Evolutionary conservation across 1,140 invertebrate species (phyloP).

Genomic region (Drosophila nebulosa): DNA sequence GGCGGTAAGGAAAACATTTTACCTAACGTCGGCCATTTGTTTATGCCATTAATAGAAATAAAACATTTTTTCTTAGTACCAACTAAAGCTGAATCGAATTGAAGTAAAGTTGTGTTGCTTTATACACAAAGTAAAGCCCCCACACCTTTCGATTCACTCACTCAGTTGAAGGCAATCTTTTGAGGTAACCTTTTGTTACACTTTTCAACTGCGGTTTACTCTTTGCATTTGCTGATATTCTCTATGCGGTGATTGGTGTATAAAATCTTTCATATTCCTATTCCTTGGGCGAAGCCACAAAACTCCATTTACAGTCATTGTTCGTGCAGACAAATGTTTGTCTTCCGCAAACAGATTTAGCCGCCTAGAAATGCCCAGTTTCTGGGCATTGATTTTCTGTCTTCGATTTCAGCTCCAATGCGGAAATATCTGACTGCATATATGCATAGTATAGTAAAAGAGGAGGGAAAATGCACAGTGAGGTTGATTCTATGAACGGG

Average conservation of each 20-base stretch:
- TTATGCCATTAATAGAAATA: neutral
- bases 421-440: conserved; percentile 36
- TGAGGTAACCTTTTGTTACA: neutral
- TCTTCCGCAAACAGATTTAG: conserved; percentile 50
- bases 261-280: conserved; percentile 25
- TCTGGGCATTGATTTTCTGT: conserved; percentile 12
- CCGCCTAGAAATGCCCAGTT: conserved; percentile 5
- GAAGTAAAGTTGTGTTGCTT: too few relatives aligned
- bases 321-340: conserved; percentile 18
- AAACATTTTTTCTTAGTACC: neutral
- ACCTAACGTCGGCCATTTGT: neutral
- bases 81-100: too few relatives aligned
- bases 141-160: too few relatives aligned
- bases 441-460: neutral
- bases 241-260: conserved; percentile 10
- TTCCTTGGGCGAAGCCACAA: conserved; percentile 28
- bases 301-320: conserved; percentile 23
- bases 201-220: conserved; percentile 4
- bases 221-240: conserved; percentile 14
- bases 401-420: conserved; percentile 23
- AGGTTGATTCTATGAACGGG: conserved; percentile 17
- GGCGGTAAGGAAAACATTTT: neutral
- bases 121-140: too few relatives aligned
- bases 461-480: neutral
- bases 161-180: neutral